phyloP scores from a whole-genome alignment of 2,888 invertebrate genomes.

The Campoplex capitator region DNA sequence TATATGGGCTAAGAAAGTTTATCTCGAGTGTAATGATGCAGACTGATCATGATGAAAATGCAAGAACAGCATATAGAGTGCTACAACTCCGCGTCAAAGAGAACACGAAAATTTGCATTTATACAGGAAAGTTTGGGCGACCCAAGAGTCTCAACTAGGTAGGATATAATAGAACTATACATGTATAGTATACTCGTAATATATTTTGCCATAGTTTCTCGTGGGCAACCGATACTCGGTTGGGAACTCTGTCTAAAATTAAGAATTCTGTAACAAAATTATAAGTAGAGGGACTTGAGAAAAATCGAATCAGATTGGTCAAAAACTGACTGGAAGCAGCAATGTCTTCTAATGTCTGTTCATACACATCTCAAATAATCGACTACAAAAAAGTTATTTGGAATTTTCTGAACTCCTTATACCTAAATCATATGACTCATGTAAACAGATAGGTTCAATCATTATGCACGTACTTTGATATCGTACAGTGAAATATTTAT shows the following conservation, averaged over 20 bases:
- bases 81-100: constrained; percentile 9
- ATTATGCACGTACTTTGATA: too few species aligned
- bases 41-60: constrained; percentile 46
- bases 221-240: constrained; percentile 9
- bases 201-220: constrained; percentile 29
- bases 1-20: neutral
- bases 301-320: neutral
- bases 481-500: too few species aligned
- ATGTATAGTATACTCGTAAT: neutral
- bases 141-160: constrained; percentile 54
- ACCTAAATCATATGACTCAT: too few species aligned
- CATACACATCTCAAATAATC: neutral
- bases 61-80: constrained; percentile 16
- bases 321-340: neutral
- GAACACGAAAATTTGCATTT: constrained; percentile 59
- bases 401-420: neutral
- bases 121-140: constrained; percentile 59
- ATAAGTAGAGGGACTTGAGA: neutral
- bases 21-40: neutral
- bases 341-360: too few species aligned
- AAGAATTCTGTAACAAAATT: neutral
- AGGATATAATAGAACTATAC: neutral
- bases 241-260: constrained; percentile 17
- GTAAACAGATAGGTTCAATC: too few species aligned
- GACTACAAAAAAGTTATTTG: neutral